These are phyloP conservation scores for Aldabrachelys gigantea DNA, from an alignment of 2,113 vertebrate species.

Conservation along the genomic window DNA sequence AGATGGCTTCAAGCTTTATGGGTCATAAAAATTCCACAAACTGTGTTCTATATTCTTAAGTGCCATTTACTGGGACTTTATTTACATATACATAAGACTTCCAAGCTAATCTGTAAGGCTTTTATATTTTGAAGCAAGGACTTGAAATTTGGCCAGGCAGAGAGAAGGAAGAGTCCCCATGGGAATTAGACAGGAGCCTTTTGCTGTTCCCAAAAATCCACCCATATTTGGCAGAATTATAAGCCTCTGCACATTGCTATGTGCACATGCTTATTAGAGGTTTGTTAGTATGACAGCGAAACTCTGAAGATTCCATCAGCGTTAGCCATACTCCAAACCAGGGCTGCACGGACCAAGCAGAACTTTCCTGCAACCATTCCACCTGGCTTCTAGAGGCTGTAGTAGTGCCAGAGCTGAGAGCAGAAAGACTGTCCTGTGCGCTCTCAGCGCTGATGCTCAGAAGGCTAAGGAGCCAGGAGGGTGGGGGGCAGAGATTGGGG, in stretches of 20 bases:
- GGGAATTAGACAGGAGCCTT: not conserved
- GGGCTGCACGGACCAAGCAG: not conserved
- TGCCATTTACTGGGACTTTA: not conserved
- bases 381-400: not conserved
- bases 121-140: not conserved
- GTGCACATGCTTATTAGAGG: not conserved
- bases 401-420: not conserved
- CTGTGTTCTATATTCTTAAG: rapidly evolving
- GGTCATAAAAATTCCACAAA: not conserved
- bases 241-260: not conserved
- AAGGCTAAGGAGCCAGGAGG: not conserved
- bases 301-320: not conserved
- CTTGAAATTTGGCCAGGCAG: not conserved
- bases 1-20: not conserved
- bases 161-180: not conserved
- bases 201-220: not conserved
- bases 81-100: not conserved
- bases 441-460: not conserved
- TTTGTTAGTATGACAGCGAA: not conserved
- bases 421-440: not conserved
- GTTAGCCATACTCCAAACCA: not conserved
- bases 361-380: not conserved
- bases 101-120: not conserved
- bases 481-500: no score
- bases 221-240: not conserved